Evolutionary conservation across 2,888 invertebrate genomes (phyloP).

Genomic region (Tenthredo amoena): DNA sequence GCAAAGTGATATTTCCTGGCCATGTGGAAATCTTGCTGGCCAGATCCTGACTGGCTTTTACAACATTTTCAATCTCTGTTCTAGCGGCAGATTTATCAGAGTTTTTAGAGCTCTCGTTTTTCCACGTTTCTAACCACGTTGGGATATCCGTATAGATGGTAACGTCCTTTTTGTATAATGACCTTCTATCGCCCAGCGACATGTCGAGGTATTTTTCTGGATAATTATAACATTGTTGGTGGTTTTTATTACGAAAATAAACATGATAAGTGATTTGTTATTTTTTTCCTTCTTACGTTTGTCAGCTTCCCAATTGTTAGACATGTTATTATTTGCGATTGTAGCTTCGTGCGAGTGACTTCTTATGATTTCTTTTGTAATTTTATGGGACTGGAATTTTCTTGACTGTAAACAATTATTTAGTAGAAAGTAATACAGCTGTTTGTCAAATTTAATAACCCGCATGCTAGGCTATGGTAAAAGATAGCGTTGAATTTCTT

Average conservation of each 20-base stretch:
- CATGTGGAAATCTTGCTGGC: constrained; percentile 83
- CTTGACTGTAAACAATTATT: not conserved
- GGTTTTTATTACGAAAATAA: not conserved
- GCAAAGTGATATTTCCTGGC: constrained; percentile 90
- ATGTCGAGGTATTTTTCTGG: not conserved
- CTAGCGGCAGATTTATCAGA: not conserved
- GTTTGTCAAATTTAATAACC: not conserved
- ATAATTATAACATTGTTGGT: not conserved
- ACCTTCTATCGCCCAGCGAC: not conserved
- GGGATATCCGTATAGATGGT: constrained; percentile 79
- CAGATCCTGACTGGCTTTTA: constrained; percentile 61
- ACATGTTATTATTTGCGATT: not conserved
- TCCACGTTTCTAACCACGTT: constrained; percentile 81
- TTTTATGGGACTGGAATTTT: too few species aligned
- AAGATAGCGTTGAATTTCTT: too few species aligned
- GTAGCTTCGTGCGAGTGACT: not conserved
- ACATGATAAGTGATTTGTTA: not conserved
- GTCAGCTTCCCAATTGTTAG: not conserved
- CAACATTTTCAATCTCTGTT: constrained; percentile 58
- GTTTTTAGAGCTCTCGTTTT: constrained; percentile 71
- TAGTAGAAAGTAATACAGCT: not conserved
- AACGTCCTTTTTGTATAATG: constrained; percentile 68
- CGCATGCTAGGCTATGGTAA: not conserved
- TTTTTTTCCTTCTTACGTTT: not conserved
- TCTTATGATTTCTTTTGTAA: not conserved